A percentile compares a stretch with the other conserved stretches of the same genome.
Evolutionary conservation across 2,113 vertebrate genomes (phyloP).

Genomic region (Corydoras sp.): DNA sequence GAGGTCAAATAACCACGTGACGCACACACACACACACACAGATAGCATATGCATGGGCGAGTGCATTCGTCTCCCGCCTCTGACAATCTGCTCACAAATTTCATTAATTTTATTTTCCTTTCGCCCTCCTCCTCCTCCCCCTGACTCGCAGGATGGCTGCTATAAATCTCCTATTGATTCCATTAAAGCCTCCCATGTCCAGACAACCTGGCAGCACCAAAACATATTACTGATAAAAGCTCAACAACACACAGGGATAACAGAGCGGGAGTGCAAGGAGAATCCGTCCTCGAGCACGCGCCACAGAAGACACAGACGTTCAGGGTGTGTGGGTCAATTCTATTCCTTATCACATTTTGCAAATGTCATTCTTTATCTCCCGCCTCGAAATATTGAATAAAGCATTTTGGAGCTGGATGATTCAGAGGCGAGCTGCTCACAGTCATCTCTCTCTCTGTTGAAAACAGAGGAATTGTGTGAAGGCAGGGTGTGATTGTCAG

Average conservation of each 20-base stretch:
- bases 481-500: slow-evolving; percentile 5
- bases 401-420: too few species aligned
- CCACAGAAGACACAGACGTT: background rate
- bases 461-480: slow-evolving; percentile 16
- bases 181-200: slow-evolving; percentile 67
- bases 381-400: too few species aligned
- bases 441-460: background rate
- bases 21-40: slow-evolving; percentile 13
- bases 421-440: too few species aligned
- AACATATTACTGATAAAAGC: slow-evolving; percentile 54
- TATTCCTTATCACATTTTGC: too few species aligned
- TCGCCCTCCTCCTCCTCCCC: slow-evolving; percentile 50
- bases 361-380: too few species aligned
- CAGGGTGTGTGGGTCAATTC: background rate
- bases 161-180: slow-evolving; percentile 72
- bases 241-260: slow-evolving; percentile 44
- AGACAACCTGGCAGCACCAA: slow-evolving; percentile 60
- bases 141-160: slow-evolving; percentile 51
- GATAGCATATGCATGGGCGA: slow-evolving; percentile 32
- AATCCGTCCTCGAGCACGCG: slow-evolving; percentile 22
- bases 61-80: slow-evolving; percentile 43
- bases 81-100: slow-evolving; percentile 64
- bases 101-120: slow-evolving; percentile 72
- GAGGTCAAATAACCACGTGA: too few species aligned
- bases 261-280: slow-evolving; percentile 21